Conservation (phyloP, 2,113 vertebrate genomes). For the Paratilapia polleni region DNA sequence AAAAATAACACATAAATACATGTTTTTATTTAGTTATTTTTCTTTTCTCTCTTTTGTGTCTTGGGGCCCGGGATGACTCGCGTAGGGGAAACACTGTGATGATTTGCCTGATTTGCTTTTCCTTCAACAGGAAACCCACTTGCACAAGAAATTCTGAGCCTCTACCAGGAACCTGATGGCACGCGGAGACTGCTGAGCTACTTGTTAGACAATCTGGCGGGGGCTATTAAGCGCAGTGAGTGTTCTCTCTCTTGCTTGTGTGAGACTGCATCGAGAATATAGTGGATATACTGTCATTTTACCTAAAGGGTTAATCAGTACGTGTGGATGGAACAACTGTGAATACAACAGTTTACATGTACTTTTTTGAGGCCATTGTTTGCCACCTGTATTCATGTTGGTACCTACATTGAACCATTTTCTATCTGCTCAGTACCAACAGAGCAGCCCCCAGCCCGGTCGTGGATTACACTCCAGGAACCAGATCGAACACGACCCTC, state of each 20-base stretch:
- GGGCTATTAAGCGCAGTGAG: conserved; percentile 97
- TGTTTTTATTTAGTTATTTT: too few species aligned
- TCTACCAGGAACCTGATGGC: conserved; percentile 98
- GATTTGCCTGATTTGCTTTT: conserved; percentile 14
- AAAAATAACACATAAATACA: not conserved
- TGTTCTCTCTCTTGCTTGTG: conserved; percentile 54
- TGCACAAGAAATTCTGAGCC: conserved; percentile 97
- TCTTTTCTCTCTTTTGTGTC: not conserved
- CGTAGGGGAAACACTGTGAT: not conserved
- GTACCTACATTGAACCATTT: conserved; percentile 29
- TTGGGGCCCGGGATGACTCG: not conserved
- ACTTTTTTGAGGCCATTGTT: not conserved
- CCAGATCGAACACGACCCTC: conserved; percentile 91
- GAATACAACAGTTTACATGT: not conserved
- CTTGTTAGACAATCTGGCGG: conserved; percentile 99
- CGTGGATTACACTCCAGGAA: conserved; percentile 96
- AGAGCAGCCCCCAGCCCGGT: conserved; percentile 94
- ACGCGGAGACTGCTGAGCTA: conserved; percentile 97
- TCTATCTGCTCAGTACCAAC: conserved; percentile 83
- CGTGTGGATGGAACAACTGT: not conserved
- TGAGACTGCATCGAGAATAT: not conserved
- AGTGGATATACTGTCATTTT: not conserved
- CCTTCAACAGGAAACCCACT: conserved; percentile 92
- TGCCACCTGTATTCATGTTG: not conserved
- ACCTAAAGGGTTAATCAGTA: not conserved